Evolutionary conservation across 2,113 vertebrate genomes (phyloP).

Genomic region (Oreotrochilus melanogaster): DNA sequence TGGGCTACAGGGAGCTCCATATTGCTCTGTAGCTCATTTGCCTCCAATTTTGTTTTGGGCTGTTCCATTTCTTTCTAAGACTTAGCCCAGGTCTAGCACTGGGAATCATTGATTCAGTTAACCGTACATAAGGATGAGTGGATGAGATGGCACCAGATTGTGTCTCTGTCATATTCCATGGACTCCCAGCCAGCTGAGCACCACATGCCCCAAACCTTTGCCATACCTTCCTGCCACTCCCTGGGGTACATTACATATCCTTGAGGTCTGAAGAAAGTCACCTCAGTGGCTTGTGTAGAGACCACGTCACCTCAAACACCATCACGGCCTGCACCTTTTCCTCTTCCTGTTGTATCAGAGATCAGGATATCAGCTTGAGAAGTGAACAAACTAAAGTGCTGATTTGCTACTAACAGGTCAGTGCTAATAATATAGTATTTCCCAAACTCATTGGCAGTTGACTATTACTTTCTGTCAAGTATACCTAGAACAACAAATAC

Average conservation of each 20-base stretch:
- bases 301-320: not conserved
- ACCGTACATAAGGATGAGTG: not conserved
- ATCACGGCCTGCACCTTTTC: not conserved
- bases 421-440: not conserved
- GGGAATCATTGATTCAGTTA: not conserved
- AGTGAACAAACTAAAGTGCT: not conserved
- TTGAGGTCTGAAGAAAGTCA: not conserved
- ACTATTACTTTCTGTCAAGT: not conserved
- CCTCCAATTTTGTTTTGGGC: not conserved
- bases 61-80: not conserved
- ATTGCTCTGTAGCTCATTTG: not conserved
- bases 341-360: not conserved
- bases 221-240: not conserved
- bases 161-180: not conserved
- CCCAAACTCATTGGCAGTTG: not conserved
- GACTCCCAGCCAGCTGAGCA: not conserved
- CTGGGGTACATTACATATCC: rapidly evolving
- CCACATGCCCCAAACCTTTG: not conserved
- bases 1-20: not conserved
- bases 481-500: not conserved
- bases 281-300: not conserved
- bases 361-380: not conserved
- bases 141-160: not conserved
- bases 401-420: not conserved
- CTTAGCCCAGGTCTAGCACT: not conserved